Evolutionary conservation across 2,797 vertebrate genomes (phyloP).

Genomic region (Muscicapa striata): DNA sequence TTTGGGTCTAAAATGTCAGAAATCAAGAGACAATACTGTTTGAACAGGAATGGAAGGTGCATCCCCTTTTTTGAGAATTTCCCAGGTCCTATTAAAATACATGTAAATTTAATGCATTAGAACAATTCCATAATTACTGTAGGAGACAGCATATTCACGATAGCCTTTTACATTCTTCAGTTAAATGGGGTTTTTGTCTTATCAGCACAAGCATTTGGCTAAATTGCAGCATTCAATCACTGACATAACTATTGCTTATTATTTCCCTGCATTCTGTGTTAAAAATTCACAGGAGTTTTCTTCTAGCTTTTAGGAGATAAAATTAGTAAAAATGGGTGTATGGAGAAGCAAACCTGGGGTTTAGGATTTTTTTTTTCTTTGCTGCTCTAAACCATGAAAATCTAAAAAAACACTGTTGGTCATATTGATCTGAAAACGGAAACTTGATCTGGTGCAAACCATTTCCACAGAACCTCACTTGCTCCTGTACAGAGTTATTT

Average conservation of each 20-base stretch:
- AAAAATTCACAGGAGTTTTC: not conserved
- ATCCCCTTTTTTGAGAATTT: not conserved
- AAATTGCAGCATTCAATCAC: not conserved
- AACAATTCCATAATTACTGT: not conserved
- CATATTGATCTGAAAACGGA: slow-evolving; percentile 11
- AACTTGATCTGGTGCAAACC: not conserved
- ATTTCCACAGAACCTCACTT: not conserved
- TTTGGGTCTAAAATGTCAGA: not conserved
- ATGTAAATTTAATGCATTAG: not conserved
- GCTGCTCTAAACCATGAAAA: not conserved
- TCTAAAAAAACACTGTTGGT: not conserved
- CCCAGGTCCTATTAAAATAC: not conserved
- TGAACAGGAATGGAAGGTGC: not conserved
- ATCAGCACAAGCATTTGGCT: not conserved
- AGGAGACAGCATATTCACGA: not conserved
- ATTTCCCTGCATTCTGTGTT: not conserved
- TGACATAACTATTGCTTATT: not conserved
- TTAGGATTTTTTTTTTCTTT: not conserved
- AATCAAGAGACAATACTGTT: not conserved
- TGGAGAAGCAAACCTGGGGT: not conserved
- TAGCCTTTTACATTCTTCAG: not conserved
- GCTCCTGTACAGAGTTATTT: slow-evolving; percentile 57
- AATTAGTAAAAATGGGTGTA: not conserved
- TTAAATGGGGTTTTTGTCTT: not conserved
- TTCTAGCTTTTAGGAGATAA: not conserved